These are phyloP conservation scores for Oscheius sp. DNA, from an alignment of 2,888 invertebrate species.

Conservation along the genomic window DNA sequence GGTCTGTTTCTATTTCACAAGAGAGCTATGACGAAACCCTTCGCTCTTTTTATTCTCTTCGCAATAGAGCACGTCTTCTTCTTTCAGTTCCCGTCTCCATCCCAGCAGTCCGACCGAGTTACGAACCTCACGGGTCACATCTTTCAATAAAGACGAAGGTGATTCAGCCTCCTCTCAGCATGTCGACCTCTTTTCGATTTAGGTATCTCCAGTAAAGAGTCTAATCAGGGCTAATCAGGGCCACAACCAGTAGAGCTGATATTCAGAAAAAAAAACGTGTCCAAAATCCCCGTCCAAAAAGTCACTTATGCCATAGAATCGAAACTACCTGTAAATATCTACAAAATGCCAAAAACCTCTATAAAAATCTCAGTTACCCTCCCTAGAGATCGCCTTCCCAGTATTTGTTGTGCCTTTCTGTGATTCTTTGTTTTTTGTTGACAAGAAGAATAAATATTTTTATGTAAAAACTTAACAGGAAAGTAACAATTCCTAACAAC, in stretches of 20 bases:
- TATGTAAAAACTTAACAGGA: neutral
- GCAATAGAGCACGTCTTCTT: too few relatives aligned
- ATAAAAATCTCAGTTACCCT: conserved; percentile 15
- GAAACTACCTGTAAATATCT: conserved; percentile 1
- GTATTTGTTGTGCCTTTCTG: conserved; percentile 30
- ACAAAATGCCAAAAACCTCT: neutral
- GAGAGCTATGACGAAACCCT: neutral
- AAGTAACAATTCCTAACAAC: neutral
- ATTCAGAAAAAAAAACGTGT: conserved; percentile 14
- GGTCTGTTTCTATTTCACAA: conserved; percentile 15
- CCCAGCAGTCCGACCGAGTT: conserved; percentile 25
- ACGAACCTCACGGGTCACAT: neutral
- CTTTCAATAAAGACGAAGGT: conserved; percentile 33
- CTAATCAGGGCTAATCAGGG: neutral
- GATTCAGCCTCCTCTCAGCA: neutral
- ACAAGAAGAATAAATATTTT: conserved; percentile 20
- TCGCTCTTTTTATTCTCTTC: too few relatives aligned
- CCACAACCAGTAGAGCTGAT: neutral
- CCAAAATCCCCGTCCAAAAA: neutral
- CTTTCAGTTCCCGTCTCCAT: conserved; percentile 24
- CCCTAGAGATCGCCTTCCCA: neutral
- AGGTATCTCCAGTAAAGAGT: conserved; percentile 32
- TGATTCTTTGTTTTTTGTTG: conserved; percentile 9
- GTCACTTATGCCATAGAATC: conserved; percentile 15
- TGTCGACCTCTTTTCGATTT: conserved; percentile 4